Evolutionary conservation across 2,113 vertebrate genomes (phyloP).

Genomic region (Mustela lutreola): DNA sequence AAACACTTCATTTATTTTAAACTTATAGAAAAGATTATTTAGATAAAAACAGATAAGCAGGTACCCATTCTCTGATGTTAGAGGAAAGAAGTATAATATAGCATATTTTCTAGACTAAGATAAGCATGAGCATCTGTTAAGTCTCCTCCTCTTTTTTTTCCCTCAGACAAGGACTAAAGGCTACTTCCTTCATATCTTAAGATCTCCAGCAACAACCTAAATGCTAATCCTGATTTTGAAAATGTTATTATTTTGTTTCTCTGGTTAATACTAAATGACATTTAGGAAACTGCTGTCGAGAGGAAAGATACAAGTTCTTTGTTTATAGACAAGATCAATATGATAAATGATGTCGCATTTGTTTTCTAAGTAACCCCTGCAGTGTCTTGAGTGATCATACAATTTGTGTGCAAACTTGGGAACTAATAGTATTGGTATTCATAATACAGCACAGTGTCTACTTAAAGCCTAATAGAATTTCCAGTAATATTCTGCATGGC

Average conservation of each 20-base stretch:
- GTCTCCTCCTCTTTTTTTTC: not conserved
- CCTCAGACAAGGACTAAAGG: not conserved
- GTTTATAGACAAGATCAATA: constrained; percentile 59
- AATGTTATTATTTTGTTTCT: constrained; percentile 33
- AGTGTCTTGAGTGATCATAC: constrained; percentile 41
- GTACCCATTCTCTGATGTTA: not conserved
- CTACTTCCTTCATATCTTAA: constrained; percentile 13
- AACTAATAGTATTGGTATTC: constrained; percentile 38
- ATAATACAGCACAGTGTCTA: not conserved
- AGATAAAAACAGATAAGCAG: not conserved
- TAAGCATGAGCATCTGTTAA: not conserved
- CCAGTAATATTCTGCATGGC: not conserved
- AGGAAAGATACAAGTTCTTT: constrained; percentile 35
- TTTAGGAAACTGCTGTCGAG: constrained; percentile 31
- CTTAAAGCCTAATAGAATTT: constrained; percentile 51
- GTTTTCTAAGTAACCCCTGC: constrained; percentile 21
- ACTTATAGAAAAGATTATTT: not conserved
- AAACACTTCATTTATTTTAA: not conserved
- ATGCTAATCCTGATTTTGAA: constrained; percentile 42
- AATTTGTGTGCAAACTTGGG: constrained; percentile 53
- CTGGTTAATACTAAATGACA: not conserved
- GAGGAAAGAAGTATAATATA: not conserved
- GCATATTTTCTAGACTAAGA: not conserved
- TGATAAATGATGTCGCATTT: constrained; percentile 39
- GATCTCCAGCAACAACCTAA: constrained; percentile 51